Evolutionary conservation across 2,888 invertebrate genomes (phyloP).

Genomic region (Habroteleia sp.): DNA sequence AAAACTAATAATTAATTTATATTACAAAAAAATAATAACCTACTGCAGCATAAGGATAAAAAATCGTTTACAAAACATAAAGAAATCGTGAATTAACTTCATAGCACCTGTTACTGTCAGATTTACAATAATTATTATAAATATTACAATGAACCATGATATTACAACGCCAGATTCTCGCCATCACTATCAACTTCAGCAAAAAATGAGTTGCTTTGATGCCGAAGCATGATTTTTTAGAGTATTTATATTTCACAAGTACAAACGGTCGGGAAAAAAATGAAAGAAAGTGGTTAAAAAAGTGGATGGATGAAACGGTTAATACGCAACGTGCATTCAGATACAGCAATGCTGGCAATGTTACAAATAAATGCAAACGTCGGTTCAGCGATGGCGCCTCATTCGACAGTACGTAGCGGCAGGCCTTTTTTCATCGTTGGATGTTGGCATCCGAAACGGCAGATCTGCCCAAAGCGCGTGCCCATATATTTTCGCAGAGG

Average conservation of each 20-base stretch:
- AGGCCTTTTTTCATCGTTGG: slow-evolving; percentile 50
- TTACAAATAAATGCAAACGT: slow-evolving; percentile 59
- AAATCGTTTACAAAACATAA: no score
- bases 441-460: slow-evolving; percentile 56
- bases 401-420: slow-evolving; percentile 35
- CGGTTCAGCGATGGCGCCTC: slow-evolving; percentile 53
- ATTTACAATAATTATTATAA: no score
- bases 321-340: slow-evolving; percentile 18
- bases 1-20: no score
- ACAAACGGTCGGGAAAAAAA: slow-evolving; percentile 1
- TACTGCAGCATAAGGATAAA: no score
- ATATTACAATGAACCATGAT: no score
- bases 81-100: no score
- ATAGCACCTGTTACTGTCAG: no score
- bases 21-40: no score
- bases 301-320: slow-evolving; percentile 44
- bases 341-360: slow-evolving; percentile 50
- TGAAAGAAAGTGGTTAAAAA: slow-evolving; percentile 22
- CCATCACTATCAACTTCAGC: no score
- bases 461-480: slow-evolving; percentile 58
- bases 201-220: slow-evolving; percentile 11
- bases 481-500: slow-evolving; percentile 58
- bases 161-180: no score
- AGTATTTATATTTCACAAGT: slow-evolving; percentile 21
- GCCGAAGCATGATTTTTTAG: slow-evolving; percentile 5